phyloP scores from a whole-genome alignment of 2,888 invertebrate species.

The Achlya flavicornis region DNA sequence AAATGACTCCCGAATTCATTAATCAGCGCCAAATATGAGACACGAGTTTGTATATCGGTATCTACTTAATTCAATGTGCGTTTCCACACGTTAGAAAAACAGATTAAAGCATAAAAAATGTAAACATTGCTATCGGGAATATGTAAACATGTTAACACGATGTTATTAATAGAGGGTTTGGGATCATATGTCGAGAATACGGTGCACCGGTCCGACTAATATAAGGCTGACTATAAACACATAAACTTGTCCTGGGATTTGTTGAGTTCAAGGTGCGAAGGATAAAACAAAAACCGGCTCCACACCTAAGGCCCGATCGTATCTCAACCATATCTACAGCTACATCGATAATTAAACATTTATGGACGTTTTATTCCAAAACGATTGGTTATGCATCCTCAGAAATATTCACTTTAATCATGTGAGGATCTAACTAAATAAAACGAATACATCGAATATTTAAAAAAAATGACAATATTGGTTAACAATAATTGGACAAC shows the following conservation, averaged over 20 bases:
- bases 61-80: conserved; percentile 19
- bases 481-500: too few species aligned
- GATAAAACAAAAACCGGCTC: conserved; percentile 30
- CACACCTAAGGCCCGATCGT: not conserved
- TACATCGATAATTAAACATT: not conserved
- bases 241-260: conserved; percentile 1
- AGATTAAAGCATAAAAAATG: conserved; percentile 59
- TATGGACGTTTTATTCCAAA: not conserved
- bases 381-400: conserved; percentile 4
- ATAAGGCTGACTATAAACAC: conserved; percentile 31
- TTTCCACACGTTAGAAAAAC: conserved; percentile 25
- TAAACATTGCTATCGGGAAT: conserved; percentile 73
- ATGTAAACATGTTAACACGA: conserved; percentile 58
- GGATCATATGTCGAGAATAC: conserved; percentile 55
- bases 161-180: conserved; percentile 70
- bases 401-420: not conserved
- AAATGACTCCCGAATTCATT: not conserved
- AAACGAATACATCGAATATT: too few species aligned
- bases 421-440: not conserved
- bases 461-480: not conserved
- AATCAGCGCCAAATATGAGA: conserved; percentile 2
- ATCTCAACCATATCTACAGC: not conserved
- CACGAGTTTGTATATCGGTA: conserved; percentile 5
- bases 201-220: conserved; percentile 41
- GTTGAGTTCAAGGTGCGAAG: conserved; percentile 19